phyloP scores from a whole-genome alignment of 2,797 vertebrate species.

The Rhabdomys pumilio region DNA sequence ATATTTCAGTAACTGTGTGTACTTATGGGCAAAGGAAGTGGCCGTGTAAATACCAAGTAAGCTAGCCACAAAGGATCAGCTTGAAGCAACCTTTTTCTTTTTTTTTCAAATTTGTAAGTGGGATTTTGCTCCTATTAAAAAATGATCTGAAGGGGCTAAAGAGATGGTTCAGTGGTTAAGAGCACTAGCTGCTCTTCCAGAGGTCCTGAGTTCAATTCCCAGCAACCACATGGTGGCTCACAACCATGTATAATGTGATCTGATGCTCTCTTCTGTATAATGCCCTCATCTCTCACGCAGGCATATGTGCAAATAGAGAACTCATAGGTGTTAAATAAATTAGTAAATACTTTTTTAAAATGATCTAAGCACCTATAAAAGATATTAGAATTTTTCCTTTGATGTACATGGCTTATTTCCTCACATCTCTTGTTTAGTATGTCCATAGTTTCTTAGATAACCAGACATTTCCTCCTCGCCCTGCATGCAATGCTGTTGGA shows the following conservation, averaged over 20 bases:
- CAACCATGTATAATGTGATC: background rate
- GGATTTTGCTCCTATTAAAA: conserved; percentile 52
- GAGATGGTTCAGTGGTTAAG: background rate
- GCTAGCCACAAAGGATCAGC: background rate
- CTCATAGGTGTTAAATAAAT: background rate
- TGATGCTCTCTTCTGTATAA: background rate
- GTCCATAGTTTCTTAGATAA: background rate
- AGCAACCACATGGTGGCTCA: background rate
- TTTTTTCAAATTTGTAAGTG: background rate
- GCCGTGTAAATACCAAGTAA: background rate
- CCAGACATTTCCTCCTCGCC: background rate
- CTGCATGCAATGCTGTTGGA: background rate
- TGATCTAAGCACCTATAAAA: conserved; percentile 33
- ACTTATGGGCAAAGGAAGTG: background rate
- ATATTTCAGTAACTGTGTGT: background rate
- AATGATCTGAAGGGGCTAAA: background rate
- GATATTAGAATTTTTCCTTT: conserved; percentile 37
- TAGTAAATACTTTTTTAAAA: background rate
- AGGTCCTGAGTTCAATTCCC: background rate
- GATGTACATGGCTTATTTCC: conserved; percentile 13
- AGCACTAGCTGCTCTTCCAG: background rate
- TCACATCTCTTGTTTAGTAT: background rate
- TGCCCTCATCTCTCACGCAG: background rate
- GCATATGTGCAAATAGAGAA: background rate
- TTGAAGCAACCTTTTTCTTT: background rate